A percentile compares a stretch with the other conserved stretches of the same genome.
Conservation (phyloP, 2,888 invertebrate species). For the Encarsia formosa region DNA sequence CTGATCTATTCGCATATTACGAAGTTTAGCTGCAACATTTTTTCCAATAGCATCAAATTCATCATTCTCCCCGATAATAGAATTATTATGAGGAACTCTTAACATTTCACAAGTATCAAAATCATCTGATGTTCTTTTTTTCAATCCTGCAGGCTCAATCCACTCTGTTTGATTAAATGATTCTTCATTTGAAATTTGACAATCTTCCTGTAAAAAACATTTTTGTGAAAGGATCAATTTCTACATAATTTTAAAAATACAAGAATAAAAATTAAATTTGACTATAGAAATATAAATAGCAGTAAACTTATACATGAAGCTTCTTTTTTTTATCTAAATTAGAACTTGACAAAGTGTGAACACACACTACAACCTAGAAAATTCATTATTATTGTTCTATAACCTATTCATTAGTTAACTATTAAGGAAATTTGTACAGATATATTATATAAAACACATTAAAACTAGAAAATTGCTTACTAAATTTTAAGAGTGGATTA, state of each 20-base stretch:
- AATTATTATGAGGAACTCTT: slow-evolving; percentile 41
- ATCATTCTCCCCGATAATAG: slow-evolving; percentile 41
- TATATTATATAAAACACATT: no score
- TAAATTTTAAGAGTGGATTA: no score
- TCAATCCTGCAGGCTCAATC: slow-evolving; percentile 36
- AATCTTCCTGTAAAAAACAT: slow-evolving; percentile 40
- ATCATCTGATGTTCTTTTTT: slow-evolving; percentile 39
- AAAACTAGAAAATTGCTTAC: no score
- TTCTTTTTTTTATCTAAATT: no score
- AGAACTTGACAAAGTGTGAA: no score
- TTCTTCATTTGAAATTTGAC: slow-evolving; percentile 37
- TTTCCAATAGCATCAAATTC: slow-evolving; percentile 50
- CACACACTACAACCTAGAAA: no score
- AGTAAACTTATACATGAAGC: no score
- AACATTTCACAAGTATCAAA: slow-evolving; percentile 39
- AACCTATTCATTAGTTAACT: no score
- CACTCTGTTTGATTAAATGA: slow-evolving; percentile 38
- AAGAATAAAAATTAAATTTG: no score
- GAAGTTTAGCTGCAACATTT: slow-evolving; percentile 50
- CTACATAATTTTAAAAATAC: not conserved
- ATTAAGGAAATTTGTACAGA: no score
- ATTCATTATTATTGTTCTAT: no score
- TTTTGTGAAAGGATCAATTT: not conserved
- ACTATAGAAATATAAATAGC: no score
- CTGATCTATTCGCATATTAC: slow-evolving; percentile 49